Evolutionary conservation across 2,888 invertebrate species (phyloP).

Genomic region (Syrista parreyssii): DNA sequence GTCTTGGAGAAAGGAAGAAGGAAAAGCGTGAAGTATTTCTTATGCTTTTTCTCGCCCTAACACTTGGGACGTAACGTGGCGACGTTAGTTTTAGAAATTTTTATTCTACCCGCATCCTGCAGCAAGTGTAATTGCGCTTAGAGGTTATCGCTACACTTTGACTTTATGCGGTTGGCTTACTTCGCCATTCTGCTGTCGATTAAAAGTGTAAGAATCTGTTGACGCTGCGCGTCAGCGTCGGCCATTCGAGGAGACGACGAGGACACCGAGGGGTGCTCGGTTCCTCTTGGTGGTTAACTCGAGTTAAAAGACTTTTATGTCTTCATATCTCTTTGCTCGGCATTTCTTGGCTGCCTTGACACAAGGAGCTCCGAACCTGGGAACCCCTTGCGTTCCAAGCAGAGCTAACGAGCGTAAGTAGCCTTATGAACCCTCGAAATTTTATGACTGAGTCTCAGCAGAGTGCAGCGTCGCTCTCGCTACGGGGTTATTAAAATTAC

Average conservation of each 20-base stretch:
- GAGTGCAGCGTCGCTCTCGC: background rate
- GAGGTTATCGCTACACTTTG: background rate
- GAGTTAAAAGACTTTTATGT: constrained; percentile 31
- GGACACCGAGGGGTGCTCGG: constrained; percentile 21
- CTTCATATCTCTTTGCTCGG: constrained; percentile 1
- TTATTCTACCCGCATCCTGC: background rate
- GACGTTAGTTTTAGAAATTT: background rate
- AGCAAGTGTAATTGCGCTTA: background rate
- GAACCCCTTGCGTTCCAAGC: constrained; percentile 23
- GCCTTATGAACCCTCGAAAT: constrained; percentile 35
- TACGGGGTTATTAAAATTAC: constrained; percentile 14
- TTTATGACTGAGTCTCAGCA: constrained; percentile 22
- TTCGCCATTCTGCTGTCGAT: background rate
- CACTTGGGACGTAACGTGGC: background rate
- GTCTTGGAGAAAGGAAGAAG: background rate
- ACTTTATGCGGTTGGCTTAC: background rate
- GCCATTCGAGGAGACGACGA: background rate
- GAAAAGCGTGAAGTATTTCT: background rate
- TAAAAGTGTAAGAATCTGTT: background rate
- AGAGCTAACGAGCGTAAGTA: constrained; percentile 36
- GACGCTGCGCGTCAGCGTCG: background rate
- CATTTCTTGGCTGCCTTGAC: background rate
- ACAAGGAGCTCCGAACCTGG: constrained; percentile 1
- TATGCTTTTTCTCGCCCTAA: background rate
- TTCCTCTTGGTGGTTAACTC: constrained; percentile 26